Percentiles rank a stretch among this genome's conserved stretches.
These are phyloP conservation scores for Eciton burchellii DNA, from an alignment of 1,140 invertebrate genomes.

Conservation along the genomic window DNA sequence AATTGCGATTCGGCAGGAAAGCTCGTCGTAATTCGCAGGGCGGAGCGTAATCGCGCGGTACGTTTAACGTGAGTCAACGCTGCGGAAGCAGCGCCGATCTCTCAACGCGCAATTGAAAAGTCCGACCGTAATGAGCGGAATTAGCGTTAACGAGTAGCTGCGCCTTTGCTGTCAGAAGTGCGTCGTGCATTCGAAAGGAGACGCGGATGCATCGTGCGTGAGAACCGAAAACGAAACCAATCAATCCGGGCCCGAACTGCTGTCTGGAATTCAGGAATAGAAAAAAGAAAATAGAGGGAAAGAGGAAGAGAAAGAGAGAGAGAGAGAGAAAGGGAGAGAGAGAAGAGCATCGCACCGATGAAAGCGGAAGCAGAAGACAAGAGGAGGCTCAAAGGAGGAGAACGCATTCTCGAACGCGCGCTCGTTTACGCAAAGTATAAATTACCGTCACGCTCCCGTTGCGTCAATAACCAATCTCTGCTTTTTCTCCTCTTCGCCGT, in stretches of 20 bases:
- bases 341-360: too few species aligned
- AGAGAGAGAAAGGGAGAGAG: background rate
- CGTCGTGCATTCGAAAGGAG: background rate
- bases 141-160: background rate
- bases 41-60: background rate
- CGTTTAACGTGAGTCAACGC: background rate
- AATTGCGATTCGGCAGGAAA: background rate
- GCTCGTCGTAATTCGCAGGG: background rate
- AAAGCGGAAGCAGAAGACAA: too few species aligned
- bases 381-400: too few species aligned
- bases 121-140: background rate
- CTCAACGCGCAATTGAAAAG: constrained; percentile 10
- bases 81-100: background rate
- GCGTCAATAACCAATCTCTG: constrained; percentile 57
- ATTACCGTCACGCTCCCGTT: constrained; percentile 51
- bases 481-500: constrained; percentile 49
- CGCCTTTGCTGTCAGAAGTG: constrained; percentile 15
- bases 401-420: constrained; percentile 50
- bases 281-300: background rate
- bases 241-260: constrained; percentile 59
- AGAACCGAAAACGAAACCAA: constrained; percentile 70
- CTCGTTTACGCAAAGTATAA: constrained; percentile 57
- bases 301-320: background rate
- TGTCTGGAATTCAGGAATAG: constrained; percentile 46
- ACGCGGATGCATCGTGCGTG: constrained; percentile 45